Base-by-base conservation (phyloP, 1,140 invertebrate genomes). In the Diplogasteroides magnus region DNA sequence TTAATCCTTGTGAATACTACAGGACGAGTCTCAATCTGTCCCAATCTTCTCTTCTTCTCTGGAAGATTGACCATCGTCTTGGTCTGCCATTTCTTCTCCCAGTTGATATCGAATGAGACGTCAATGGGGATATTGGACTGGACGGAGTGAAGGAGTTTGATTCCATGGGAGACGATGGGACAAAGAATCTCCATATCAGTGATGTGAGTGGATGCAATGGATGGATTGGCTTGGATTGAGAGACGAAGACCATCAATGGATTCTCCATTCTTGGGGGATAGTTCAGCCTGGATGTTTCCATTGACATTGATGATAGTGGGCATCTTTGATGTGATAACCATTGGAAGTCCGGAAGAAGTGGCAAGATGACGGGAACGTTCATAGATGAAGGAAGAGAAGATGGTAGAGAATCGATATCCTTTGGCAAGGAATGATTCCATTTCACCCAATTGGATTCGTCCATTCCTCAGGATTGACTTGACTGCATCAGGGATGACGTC, bases 271-370 rank as follows among this genome's bases (percentile, higher is more conserved):
- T 75, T 65, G 29, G 65, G 29, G 48, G 77, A 48, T 31, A 74
- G 31, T 25, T 70, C 63, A 59, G 64, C 60, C 25, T 76, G 72
- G 25, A 78, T 31, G 19, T 66, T 27, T 26, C 74, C 77, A 31
- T 71, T 55, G 55, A 79, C 26, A 37, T 67, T 32, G 61, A 67
- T 56, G 57, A 80, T 28, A 19, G 74, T 64, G 23, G 77, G 74
- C 61, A 69, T 67, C 25, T 71, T 71, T 57, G 71, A 60, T 14
- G 58, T 37, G 56, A 76, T 67, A 37, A 64, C 26, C 29, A 79
- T 63, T 27, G 78, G 77, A 48, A 80, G 31, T 71, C 78, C 78
- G 32, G 68, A 57, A 26, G 73, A 58, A 19, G 78, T 78, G 14
- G 78, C 74, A 25, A 79, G 65, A 31, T 65, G 68, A 63, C 68